Percentiles rank a stretch among this genome's conserved stretches.
Evolutionary conservation across 2,113 vertebrate species (phyloP).

Genomic region (Pantherophis guttatus): DNA sequence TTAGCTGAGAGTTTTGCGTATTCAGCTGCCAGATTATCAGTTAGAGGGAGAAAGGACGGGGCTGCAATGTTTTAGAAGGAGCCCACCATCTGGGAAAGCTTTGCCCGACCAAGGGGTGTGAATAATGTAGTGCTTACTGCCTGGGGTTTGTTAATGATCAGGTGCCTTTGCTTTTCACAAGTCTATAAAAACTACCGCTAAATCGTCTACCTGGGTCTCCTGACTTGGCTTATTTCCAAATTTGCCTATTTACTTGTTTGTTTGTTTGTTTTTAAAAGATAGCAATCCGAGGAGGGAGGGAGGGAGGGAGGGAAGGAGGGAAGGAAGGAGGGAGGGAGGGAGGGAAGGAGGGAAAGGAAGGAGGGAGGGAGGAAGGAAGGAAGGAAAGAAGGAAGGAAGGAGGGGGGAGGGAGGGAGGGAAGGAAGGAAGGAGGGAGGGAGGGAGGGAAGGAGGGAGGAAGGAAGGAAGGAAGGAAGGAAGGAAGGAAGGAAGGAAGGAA

Average conservation of each 20-base stretch:
- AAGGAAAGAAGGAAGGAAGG: too few species aligned
- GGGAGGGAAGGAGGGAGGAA: neutral
- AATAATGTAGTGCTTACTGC: neutral
- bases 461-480: too few species aligned
- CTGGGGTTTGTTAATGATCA: neutral
- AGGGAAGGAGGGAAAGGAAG: too few species aligned
- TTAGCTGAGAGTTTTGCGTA: neutral
- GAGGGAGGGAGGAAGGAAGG: too few species aligned
- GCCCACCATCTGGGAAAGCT: neutral
- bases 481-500: too few species aligned
- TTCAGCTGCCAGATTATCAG: neutral
- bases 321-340: too few species aligned
- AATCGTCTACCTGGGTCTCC: neutral
- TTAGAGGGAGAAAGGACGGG: neutral
- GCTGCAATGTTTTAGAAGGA: neutral
- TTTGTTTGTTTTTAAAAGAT: too few species aligned
- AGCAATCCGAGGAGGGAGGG: too few species aligned
- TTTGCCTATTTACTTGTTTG: neutral
- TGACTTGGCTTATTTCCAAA: neutral
- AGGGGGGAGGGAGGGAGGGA: too few species aligned
- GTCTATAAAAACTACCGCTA: neutral
- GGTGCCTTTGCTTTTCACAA: neutral
- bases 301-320: too few species aligned
- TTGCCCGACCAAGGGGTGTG: neutral
- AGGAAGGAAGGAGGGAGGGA: neutral